These are phyloP conservation scores for Stenodera caucasica DNA, from an alignment of 2,888 invertebrate species.

Conservation along the genomic window DNA sequence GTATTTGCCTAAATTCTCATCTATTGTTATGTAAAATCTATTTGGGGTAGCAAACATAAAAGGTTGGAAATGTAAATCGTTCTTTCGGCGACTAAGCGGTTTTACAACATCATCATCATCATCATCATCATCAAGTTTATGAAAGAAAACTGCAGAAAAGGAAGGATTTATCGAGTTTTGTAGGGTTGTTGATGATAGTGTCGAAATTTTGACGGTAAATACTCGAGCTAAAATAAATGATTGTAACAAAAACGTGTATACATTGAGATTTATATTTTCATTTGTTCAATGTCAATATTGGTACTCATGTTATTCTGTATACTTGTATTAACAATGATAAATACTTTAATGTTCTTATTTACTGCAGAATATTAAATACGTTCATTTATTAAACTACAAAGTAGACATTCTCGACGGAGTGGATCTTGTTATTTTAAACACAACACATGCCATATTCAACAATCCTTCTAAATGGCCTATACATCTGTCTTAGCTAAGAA, in stretches of 20 bases:
- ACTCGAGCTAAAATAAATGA: no score
- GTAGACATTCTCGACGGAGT: neutral
- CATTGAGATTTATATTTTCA: no score
- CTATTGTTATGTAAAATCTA: slow-evolving; percentile 8
- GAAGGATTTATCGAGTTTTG: slow-evolving; percentile 4
- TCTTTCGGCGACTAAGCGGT: neutral
- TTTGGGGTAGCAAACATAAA: neutral
- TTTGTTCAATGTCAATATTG: neutral
- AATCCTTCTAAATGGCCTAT: neutral
- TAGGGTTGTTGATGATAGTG: neutral
- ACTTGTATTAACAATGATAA: neutral
- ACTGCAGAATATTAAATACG: neutral
- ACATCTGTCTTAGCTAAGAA: neutral
- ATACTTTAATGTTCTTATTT: neutral
- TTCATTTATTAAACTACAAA: slow-evolving; percentile 5
- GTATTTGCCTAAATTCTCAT: neutral
- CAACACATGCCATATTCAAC: neutral
- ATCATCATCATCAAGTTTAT: neutral
- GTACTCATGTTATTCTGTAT: neutral
- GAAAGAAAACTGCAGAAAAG: neutral
- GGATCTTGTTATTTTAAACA: slow-evolving; percentile 2
- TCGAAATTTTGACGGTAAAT: no score
- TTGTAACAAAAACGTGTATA: no score
- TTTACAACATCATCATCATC: neutral
- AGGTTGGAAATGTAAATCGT: slow-evolving; percentile 1